Evolutionary conservation across 2,888 invertebrate species (phyloP), one percentile per base, ranked within the genome.

Genomic region (Dasypolia templi): DNA sequence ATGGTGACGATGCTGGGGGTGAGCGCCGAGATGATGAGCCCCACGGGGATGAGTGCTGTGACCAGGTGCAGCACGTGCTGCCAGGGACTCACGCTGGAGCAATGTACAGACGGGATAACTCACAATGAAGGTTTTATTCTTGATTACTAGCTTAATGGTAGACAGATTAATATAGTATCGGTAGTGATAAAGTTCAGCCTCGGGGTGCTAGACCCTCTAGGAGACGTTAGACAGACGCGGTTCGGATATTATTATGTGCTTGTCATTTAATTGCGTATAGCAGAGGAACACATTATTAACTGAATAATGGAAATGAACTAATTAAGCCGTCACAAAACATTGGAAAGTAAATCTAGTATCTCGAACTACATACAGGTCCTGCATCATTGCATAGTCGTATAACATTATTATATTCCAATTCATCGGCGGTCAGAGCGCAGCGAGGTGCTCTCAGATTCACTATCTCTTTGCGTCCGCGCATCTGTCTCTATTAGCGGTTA

Each of bases 21-120:
- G 29, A 98, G 94, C 0, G 98, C 97, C 1, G 98, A 97, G 67
- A 98, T 94, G 78, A 98, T 96, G 65, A 98, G 93, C 0, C 98
- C 98, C 65, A 98, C 96, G 0, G 98, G 98, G 68, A 98, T 95
- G 86, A 98, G 95, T 1, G 98, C 97, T 0, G 97, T 97, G 86
- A 97, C 92, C 84, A 98, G 92, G 74, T 97, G 97, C 19, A 98
- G 92, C 55, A 98, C 94, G 83, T 96, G 96, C 90, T 97, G 97
- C 97, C 97, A 97, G 0, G 97, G 97, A 75, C 95, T 95, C 5
- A 83, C 85, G 6, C 95, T 96, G 90, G 0, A 76, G 82, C 35
- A 72, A 68, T 53, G 53, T 53, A n/a, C 19, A 55, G 9, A 19
- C 4, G 1, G 19, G 3, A 32, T 56, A 29, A 19, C 29, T 29